Evolutionary conservation across 2,888 invertebrate species (phyloP).

Genomic region (Eledona agricola): DNA sequence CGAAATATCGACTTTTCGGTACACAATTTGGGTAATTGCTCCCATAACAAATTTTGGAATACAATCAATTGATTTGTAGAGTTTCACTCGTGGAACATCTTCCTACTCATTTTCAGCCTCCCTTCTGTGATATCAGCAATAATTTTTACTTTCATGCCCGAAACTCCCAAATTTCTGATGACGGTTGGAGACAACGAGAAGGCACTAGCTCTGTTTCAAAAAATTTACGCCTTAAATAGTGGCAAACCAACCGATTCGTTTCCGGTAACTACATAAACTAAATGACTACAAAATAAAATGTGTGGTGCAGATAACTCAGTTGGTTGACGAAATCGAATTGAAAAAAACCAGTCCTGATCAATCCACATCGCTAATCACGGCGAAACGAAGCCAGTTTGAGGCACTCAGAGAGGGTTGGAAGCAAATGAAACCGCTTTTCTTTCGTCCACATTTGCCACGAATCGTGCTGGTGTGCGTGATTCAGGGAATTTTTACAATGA

Average conservation of each 20-base stretch:
- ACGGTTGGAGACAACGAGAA: constrained; percentile 72
- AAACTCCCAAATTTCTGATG: constrained; percentile 83
- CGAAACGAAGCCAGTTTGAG: constrained; percentile 55
- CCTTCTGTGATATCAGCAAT: constrained; percentile 74
- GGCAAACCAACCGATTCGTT: constrained; percentile 69
- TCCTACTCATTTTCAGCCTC: constrained; percentile 68
- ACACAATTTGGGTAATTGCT: too few relatives aligned
- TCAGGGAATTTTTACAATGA: constrained; percentile 72
- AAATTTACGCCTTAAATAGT: constrained; percentile 73
- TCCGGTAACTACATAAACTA: constrained; percentile 65
- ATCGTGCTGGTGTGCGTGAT: constrained; percentile 71
- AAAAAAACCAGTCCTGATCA: constrained; percentile 1
- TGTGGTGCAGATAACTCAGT: constrained; percentile 54
- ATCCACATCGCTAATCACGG: constrained; percentile 51
- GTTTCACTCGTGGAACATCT: constrained; percentile 72
- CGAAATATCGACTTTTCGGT: constrained; percentile 61
- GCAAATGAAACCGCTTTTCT: constrained; percentile 74
- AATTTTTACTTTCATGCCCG: constrained; percentile 70
- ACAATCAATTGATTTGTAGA: too few relatives aligned
- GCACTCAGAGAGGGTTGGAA: constrained; percentile 68
- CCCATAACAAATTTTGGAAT: too few relatives aligned
- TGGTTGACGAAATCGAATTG: constrained; percentile 55
- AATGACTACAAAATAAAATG: constrained; percentile 1
- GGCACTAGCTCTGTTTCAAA: constrained; percentile 70
- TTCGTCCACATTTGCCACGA: constrained; percentile 68